A percentile compares a stretch with the other conserved stretches of the same genome.
phyloP scores from a whole-genome alignment of 2,888 invertebrate species.

The Galeopsomyia nigrocyanea region DNA sequence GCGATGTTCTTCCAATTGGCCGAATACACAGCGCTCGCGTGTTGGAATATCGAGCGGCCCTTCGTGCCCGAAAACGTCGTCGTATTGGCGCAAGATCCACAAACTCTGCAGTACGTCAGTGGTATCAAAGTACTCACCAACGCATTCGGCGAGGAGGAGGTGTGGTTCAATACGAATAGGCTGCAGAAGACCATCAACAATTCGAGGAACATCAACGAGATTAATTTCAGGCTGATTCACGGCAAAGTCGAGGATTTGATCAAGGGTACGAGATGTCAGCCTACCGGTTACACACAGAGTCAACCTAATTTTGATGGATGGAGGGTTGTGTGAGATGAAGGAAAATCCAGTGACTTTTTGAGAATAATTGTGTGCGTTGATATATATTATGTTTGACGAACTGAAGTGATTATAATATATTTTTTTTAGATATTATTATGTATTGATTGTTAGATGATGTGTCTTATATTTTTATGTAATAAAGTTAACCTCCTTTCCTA shows the following conservation, averaged over 20 bases:
- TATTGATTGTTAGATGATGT: too few species aligned
- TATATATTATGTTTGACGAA: too few species aligned
- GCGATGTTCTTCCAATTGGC: constrained; percentile 68
- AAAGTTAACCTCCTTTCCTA: too few species aligned
- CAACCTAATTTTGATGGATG: constrained; percentile 58
- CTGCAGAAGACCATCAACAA: constrained; percentile 66
- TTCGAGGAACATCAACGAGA: constrained; percentile 58
- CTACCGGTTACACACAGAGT: constrained; percentile 43
- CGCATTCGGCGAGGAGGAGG: constrained; percentile 59
- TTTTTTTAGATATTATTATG: too few species aligned
- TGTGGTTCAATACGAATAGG: constrained; percentile 66
- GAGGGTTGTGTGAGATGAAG: constrained; percentile 45
- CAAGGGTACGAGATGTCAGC: constrained; percentile 62
- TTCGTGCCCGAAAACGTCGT: constrained; percentile 64
- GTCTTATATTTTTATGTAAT: too few species aligned
- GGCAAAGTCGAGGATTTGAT: constrained; percentile 64
- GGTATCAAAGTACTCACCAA: constrained; percentile 65
- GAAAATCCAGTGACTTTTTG: too few species aligned
- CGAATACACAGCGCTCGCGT: constrained; percentile 65
- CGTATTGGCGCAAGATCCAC: constrained; percentile 60
- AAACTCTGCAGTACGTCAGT: constrained; percentile 64
- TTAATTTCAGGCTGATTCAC: constrained; percentile 63
- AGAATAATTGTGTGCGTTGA: too few species aligned
- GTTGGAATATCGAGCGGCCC: constrained; percentile 67
- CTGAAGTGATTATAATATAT: too few species aligned